Evolutionary conservation across 2,888 invertebrate species (phyloP), one percentile per base, ranked within the genome.

Genomic region (Tridacna crocea): DNA sequence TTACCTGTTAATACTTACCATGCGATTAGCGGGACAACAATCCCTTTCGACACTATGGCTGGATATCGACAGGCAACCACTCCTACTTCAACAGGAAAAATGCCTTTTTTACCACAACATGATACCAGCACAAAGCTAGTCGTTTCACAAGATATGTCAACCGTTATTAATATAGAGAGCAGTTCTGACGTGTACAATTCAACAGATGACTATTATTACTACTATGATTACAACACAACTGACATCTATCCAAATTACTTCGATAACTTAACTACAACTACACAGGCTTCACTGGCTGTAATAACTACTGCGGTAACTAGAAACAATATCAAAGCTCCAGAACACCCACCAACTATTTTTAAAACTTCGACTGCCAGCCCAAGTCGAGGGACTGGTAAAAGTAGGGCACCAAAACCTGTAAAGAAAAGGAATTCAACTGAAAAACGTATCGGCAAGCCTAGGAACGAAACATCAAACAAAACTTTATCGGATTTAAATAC

Each of bases 141-240:
- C 19, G 17, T 19, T 19, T 19, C 19, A 19, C 1, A 19, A 11
- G 19, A 55, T 15, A 55, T 55, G 10, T 19, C 55, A 61, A 51
- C 24, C 8, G 27, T 63, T 36, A 66, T 48, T 6, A 79, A 73
- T 58, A 26, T 65, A 8, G 46, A 48, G 13, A 65, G 73, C 24
- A 74, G 51, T 19, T 55, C 55, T 19, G 55, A 10, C 6, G 46
- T 2, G 13, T 19, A 66, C 24, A 76, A 46, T 19, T 68, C 65
- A n/a, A 72, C 46, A 12, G 72, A 80, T 13, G 72, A 77, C 47
- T 72, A 74, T 58, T 73, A 63, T 22, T 48, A 77, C 60, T 80
- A 73, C 27, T 75, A 70, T 75, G 58, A 73, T 51, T 60, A 58
- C 65, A 77, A 65, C 24, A 55, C 66, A 0, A 80, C 76, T 36